phyloP scores from a whole-genome alignment of 2,113 vertebrate genomes.

The Halichoerus grypus region DNA sequence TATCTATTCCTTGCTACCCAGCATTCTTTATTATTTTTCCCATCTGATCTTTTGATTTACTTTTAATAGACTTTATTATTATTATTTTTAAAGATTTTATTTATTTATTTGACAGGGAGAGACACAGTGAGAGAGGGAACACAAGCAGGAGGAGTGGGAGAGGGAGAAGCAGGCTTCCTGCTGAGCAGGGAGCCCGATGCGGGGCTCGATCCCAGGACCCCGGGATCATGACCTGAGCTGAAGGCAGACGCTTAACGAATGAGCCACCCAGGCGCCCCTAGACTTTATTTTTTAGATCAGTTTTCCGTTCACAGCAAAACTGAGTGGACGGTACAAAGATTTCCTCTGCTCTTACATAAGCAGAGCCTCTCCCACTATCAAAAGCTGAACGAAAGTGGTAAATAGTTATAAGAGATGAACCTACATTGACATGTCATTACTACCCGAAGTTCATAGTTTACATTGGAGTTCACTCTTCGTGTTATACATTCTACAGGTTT shows the following conservation, averaged over 20 bases:
- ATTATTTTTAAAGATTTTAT: too few species aligned
- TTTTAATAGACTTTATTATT: neutral
- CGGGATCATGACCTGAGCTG: too few species aligned
- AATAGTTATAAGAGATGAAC: neutral
- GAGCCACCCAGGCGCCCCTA: neutral
- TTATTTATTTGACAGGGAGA: too few species aligned
- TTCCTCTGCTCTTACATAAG: neutral
- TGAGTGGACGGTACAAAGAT: neutral
- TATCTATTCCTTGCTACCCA: neutral
- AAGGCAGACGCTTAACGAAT: too few species aligned
- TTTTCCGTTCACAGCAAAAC: neutral
- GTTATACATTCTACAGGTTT: neutral
- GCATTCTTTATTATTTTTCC: neutral
- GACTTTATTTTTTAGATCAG: neutral
- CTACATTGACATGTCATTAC: neutral
- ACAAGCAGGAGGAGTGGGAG: too few species aligned
- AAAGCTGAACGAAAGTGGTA: neutral
- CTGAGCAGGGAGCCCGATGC: too few species aligned
- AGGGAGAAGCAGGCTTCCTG: too few species aligned
- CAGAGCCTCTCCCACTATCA: neutral
- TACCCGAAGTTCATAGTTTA: neutral
- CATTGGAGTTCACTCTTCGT: neutral
- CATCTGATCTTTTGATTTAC: neutral
- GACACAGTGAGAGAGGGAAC: too few species aligned
- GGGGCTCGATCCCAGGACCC: too few species aligned